A percentile compares a stretch with the other conserved stretches of the same genome.
Conservation (phyloP, 2,797 vertebrate genomes). For the Pteropus rufus region DNA sequence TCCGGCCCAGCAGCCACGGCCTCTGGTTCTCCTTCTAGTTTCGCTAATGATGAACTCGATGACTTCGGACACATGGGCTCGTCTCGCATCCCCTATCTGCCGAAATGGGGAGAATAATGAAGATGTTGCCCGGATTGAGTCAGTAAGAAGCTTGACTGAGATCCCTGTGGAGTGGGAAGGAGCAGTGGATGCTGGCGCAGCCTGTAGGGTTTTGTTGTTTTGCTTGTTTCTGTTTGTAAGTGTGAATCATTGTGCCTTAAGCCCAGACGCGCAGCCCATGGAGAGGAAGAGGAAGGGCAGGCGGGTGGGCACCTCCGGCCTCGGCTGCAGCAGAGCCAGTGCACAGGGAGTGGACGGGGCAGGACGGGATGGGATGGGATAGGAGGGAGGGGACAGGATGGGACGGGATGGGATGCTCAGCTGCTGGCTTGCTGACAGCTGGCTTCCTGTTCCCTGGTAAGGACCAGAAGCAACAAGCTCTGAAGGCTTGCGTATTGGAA, state of each 20-base stretch:
- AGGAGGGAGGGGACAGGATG: neutral
- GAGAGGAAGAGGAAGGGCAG: constrained; percentile 22
- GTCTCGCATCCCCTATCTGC: constrained; percentile 11
- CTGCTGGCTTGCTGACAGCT: neutral
- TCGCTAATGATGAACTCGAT: neutral
- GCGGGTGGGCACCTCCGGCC: neutral
- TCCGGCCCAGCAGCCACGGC: neutral
- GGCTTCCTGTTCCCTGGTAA: neutral
- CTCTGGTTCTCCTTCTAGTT: neutral
- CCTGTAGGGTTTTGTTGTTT: neutral
- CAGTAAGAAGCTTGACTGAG: constrained; percentile 45
- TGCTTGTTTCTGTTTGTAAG: constrained; percentile 39
- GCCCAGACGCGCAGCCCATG: neutral
- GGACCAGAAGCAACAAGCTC: constrained; percentile 21
- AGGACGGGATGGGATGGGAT: neutral
- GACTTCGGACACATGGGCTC: constrained; percentile 7
- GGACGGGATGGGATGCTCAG: neutral
- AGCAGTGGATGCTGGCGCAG: neutral
- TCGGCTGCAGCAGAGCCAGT: neutral
- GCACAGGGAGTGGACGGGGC: neutral
- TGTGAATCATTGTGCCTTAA: constrained; percentile 23
- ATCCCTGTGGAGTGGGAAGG: neutral
- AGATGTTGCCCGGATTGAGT: constrained; percentile 17
- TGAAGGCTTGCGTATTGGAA: neutral
- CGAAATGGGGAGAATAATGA: constrained; percentile 37